Conservation (phyloP, 2,797 vertebrate species). For the Morus bassanus region DNA sequence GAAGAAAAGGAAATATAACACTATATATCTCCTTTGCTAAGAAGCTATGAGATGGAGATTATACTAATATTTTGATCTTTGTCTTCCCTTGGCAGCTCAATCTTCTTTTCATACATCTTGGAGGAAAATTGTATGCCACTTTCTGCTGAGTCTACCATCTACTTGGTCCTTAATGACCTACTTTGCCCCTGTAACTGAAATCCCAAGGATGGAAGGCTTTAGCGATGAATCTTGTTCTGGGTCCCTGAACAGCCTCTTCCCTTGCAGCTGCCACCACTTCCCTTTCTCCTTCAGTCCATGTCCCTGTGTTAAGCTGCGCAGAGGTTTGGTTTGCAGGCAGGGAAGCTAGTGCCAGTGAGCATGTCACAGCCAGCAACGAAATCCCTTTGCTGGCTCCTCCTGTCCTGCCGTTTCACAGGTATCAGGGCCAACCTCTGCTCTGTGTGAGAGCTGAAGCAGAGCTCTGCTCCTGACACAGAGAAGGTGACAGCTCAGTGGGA, state of each 20-base stretch:
- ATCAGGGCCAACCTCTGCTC: not conserved
- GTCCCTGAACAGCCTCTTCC: not conserved
- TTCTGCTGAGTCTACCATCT: not conserved
- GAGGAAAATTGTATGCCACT: not conserved
- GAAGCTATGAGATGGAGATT: not conserved
- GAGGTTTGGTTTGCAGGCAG: not conserved
- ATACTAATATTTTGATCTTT: not conserved
- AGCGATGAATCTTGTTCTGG: not conserved
- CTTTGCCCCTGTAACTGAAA: not conserved
- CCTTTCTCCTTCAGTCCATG: not conserved
- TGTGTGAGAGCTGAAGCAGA: not conserved
- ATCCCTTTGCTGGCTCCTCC: not conserved
- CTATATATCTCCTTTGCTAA: not conserved
- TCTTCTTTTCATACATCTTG: not conserved
- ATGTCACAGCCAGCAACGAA: not conserved
- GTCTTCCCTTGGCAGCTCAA: not conserved
- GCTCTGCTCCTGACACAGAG: not conserved
- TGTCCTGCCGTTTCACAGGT: not conserved
- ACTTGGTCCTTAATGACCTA: not conserved
- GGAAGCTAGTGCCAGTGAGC: not conserved
- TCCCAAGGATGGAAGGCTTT: not conserved
- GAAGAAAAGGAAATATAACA: not conserved
- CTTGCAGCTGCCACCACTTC: not conserved
- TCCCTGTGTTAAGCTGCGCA: fast-evolving
- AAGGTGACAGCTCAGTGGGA: constrained; percentile 27